phyloP scores from a whole-genome alignment of 2,888 invertebrate genomes.

The Drosophila greeni region DNA sequence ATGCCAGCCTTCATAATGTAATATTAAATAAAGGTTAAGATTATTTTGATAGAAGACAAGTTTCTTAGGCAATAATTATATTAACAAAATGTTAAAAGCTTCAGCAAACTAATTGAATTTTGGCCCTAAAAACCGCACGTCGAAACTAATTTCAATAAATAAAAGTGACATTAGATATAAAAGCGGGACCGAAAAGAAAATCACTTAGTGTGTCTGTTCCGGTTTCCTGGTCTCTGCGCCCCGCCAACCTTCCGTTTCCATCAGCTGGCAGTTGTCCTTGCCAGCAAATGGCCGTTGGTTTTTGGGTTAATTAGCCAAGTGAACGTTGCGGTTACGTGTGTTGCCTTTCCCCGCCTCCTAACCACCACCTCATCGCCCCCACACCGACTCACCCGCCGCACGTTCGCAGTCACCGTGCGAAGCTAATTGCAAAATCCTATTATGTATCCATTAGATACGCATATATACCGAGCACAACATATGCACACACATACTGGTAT shows the following conservation, averaged over 20 bases:
- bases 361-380: constrained; percentile 1
- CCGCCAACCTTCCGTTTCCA: constrained; percentile 19
- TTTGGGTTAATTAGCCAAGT: constrained; percentile 67
- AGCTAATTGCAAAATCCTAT: constrained; percentile 74
- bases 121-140: constrained; percentile 37
- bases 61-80: background rate
- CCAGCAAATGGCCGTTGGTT: constrained; percentile 65
- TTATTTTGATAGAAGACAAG: background rate
- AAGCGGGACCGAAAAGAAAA: constrained; percentile 39
- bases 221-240: constrained; percentile 23
- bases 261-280: constrained; percentile 37
- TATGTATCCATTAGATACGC: constrained; percentile 75
- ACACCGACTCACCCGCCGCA: constrained; percentile 30
- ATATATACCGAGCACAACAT: constrained; percentile 24
- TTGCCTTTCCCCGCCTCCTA: constrained; percentile 38
- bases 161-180: constrained; percentile 59
- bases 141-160: constrained; percentile 66
- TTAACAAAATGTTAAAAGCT: constrained; percentile 5
- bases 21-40: background rate
- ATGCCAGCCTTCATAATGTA: background rate
- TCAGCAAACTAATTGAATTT: constrained; percentile 24
- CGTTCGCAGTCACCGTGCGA: constrained; percentile 33
- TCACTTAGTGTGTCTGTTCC: constrained; percentile 55
- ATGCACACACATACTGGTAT: constrained; percentile 34
- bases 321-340: constrained; percentile 65